Evolutionary conservation across 2,888 invertebrate species (phyloP).

Genomic region (Mesopsocus fuscifrons): DNA sequence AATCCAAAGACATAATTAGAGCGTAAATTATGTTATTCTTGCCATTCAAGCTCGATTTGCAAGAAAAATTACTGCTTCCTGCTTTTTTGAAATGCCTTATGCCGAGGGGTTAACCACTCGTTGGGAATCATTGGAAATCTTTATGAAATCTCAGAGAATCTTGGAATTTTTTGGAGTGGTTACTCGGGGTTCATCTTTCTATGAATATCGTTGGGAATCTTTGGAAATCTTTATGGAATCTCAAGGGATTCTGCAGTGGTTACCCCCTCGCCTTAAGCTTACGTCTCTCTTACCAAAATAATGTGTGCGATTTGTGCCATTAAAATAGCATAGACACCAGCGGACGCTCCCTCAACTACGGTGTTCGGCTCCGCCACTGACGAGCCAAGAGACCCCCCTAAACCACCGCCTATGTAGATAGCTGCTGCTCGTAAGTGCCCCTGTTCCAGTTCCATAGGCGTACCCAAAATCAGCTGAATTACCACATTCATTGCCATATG

Average conservation of each 20-base stretch:
- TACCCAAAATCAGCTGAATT: conserved; percentile 38
- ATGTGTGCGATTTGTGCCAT: conserved; percentile 76
- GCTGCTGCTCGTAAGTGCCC: conserved; percentile 46
- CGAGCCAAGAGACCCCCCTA: conserved; percentile 55
- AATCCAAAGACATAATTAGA: too few relatives aligned
- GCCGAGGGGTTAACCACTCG: too few relatives aligned
- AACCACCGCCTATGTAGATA: conserved; percentile 56
- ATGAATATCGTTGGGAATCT: neutral
- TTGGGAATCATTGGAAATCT: too few relatives aligned
- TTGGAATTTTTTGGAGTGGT: too few relatives aligned
- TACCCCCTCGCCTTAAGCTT: neutral
- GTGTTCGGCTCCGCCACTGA: conserved; percentile 53
- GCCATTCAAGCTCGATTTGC: too few relatives aligned
- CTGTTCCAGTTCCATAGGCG: conserved; percentile 44
- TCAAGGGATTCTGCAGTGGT: too few relatives aligned
- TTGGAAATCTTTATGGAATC: conserved; percentile 14
- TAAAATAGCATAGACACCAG: conserved; percentile 75
- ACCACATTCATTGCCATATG: conserved; percentile 60
- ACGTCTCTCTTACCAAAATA: conserved; percentile 42
- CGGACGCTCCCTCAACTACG: conserved; percentile 72
- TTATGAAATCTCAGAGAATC: too few relatives aligned
- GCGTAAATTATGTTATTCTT: neutral
- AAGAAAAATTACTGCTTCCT: too few relatives aligned
- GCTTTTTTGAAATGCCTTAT: too few relatives aligned
- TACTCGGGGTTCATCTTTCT: neutral